Conservation (phyloP, 2,888 invertebrate genomes). For the Drosophila mimetica region DNA sequence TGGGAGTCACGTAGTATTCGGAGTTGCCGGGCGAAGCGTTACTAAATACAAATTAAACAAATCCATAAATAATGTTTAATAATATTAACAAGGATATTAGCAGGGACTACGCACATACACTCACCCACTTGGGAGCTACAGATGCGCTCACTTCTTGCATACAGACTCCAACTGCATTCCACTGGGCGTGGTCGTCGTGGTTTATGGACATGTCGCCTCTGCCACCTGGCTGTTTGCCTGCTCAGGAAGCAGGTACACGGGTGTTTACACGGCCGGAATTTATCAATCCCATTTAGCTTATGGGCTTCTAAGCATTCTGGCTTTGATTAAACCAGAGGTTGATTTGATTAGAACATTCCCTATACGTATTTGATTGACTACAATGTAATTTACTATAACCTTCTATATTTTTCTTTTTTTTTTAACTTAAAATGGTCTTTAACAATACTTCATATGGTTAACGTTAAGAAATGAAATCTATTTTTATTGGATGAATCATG, state of each 20-base stretch:
- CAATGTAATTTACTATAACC: too few species aligned
- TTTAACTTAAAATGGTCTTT: too few species aligned
- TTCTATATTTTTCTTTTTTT: too few species aligned
- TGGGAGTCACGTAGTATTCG: constrained; percentile 47
- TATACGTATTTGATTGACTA: neutral
- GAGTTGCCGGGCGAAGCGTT: constrained; percentile 62
- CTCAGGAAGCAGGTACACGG: constrained; percentile 26
- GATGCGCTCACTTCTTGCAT: constrained; percentile 59
- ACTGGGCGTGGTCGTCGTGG: constrained; percentile 29
- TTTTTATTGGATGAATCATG: neutral
- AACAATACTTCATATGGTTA: too few species aligned
- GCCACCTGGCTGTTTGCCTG: constrained; percentile 19
- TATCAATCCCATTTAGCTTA: constrained; percentile 17
- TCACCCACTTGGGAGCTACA: constrained; percentile 27
- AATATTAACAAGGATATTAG: constrained; percentile 84
- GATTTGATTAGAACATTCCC: neutral
- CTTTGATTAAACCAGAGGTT: neutral
- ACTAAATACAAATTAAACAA: constrained; percentile 84
- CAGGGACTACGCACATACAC: constrained; percentile 56
- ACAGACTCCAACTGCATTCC: constrained; percentile 38
- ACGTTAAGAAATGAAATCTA: neutral
- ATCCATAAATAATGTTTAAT: constrained; percentile 84
- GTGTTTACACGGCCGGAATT: constrained; percentile 25
- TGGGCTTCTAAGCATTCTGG: neutral
- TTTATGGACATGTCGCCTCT: constrained; percentile 23